Conservation (phyloP, 2,888 invertebrate species). For the Subacronicta megacephala region DNA sequence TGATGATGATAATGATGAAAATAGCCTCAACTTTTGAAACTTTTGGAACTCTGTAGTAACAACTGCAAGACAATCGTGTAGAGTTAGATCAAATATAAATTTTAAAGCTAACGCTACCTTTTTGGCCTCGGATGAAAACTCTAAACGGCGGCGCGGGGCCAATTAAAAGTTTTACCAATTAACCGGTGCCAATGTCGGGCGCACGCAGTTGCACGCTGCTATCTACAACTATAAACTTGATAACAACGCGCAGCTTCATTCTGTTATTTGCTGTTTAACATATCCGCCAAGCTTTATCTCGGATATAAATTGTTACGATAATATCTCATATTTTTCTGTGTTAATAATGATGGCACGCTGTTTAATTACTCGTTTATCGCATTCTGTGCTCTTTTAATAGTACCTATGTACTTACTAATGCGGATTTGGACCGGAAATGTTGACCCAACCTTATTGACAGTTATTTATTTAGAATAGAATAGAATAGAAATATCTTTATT, state of each 20-base stretch:
- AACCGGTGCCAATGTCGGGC: slow-evolving; percentile 58
- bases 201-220: slow-evolving; percentile 40
- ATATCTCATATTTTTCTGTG: neutral
- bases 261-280: slow-evolving; percentile 11
- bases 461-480: no score
- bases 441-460: no score
- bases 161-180: slow-evolving; percentile 74
- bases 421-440: no score
- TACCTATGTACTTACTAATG: no score
- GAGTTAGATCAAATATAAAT: slow-evolving; percentile 1
- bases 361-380: no score
- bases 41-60: slow-evolving; percentile 7
- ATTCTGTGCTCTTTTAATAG: no score
- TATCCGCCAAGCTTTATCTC: slow-evolving; percentile 23
- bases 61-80: neutral
- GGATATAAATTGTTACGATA: slow-evolving; percentile 10
- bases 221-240: slow-evolving; percentile 29
- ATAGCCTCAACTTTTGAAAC: slow-evolving; percentile 5
- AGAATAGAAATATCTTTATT: no score
- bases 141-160: slow-evolving; percentile 55
- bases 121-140: slow-evolving; percentile 51
- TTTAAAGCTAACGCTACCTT: slow-evolving; percentile 31
- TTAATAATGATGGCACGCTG: no score
- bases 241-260: neutral
- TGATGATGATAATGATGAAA: no score